Percentiles rank a stretch among this genome's conserved stretches.
phyloP scores from a whole-genome alignment of 1,140 invertebrate genomes.

The Halotydeus destructor region DNA sequence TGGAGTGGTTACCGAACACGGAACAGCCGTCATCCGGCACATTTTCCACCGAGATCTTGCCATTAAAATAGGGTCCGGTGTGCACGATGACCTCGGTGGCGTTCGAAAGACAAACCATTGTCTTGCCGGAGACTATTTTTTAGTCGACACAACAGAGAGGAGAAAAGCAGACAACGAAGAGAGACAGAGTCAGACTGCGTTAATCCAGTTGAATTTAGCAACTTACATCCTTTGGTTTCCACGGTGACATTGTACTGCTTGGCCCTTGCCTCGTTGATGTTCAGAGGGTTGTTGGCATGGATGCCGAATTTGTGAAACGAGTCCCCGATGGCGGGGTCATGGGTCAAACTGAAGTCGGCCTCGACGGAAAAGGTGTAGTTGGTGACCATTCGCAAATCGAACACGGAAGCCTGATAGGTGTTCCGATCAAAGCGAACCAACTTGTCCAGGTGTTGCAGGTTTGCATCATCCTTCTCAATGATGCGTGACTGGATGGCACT shows the following conservation, averaged over 20 bases:
- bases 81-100: slow-evolving; percentile 54
- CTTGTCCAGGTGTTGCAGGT: not conserved
- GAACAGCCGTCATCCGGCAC: slow-evolving; percentile 20
- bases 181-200: not conserved
- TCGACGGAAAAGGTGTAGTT: slow-evolving; percentile 51
- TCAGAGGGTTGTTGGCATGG: slow-evolving; percentile 3
- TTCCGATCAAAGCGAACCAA: not conserved
- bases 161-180: slow-evolving; percentile 4
- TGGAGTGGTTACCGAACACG: slow-evolving; percentile 27
- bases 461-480: slow-evolving; percentile 6
- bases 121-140: slow-evolving; percentile 43
- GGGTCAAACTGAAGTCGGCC: slow-evolving; percentile 13
- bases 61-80: slow-evolving; percentile 50
- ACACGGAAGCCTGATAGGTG: slow-evolving; percentile 12
- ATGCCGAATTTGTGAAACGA: not conserved
- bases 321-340: not conserved
- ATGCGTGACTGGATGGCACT: not conserved
- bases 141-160: too few species aligned
- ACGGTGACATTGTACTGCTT: slow-evolving; percentile 30
- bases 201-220: not conserved
- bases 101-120: slow-evolving; percentile 46
- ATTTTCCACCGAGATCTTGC: slow-evolving; percentile 43
- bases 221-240: slow-evolving; percentile 56
- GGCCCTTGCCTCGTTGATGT: not conserved
- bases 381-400: slow-evolving; percentile 37